phyloP scores from a whole-genome alignment of 2,113 vertebrate species.

The Heterotis niloticus region DNA sequence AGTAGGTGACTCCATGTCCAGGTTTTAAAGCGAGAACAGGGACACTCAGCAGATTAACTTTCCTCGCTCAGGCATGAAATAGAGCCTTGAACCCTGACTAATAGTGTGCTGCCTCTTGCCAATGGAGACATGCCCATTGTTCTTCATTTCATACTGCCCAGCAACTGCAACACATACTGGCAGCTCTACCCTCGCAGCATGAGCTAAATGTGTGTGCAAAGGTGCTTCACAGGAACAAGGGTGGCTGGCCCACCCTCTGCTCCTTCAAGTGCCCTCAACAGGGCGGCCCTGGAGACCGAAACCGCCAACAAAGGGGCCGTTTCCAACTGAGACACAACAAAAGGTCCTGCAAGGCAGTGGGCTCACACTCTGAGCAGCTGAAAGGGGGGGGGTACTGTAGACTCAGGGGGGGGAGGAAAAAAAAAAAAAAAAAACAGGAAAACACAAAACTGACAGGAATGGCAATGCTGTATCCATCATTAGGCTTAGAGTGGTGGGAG shows the following conservation, averaged over 20 bases:
- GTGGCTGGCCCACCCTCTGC: not conserved
- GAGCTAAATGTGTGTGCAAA: not conserved
- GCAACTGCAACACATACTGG: slow-evolving; percentile 46
- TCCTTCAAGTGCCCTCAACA: not conserved
- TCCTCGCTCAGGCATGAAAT: slow-evolving; percentile 72
- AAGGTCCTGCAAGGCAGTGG: not conserved
- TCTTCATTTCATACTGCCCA: slow-evolving; percentile 46
- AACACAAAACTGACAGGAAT: slow-evolving; percentile 19
- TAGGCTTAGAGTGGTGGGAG: not conserved
- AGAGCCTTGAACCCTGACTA: slow-evolving; percentile 67
- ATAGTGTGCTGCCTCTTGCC: slow-evolving; percentile 50
- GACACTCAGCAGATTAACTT: slow-evolving; percentile 68
- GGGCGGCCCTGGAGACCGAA: not conserved
- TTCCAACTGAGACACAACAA: too few relatives aligned
- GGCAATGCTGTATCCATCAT: not conserved
- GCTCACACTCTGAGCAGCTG: not conserved
- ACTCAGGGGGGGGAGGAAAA: too few relatives aligned
- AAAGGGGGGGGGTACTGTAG: not conserved
- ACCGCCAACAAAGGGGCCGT: not conserved
- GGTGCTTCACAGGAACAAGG: not conserved
- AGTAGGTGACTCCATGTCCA: slow-evolving; percentile 26
- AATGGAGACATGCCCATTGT: slow-evolving; percentile 52
- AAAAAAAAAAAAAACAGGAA: too few relatives aligned
- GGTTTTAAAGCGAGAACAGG: slow-evolving; percentile 55
- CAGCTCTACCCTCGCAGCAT: not conserved